Base-by-base conservation (phyloP, 1,140 invertebrate species). In the Ptiloglossa arizonensis region DNA sequence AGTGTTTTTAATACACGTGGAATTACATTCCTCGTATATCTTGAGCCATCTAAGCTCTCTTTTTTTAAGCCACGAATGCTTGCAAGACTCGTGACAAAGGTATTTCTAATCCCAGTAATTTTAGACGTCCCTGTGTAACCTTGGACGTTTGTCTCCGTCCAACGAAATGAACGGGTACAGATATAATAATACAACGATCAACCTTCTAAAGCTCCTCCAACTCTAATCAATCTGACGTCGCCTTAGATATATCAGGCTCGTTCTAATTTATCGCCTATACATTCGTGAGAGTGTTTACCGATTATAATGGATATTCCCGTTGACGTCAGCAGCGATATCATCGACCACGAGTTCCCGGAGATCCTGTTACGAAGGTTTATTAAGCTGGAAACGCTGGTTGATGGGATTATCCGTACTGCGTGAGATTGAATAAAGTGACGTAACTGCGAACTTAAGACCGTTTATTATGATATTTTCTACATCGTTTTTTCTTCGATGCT, bases 141-240 rank as follows among this genome's bases (percentile, higher is more conserved):
- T 24, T 5, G 46, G 1, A 50, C 5, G 24, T 48, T 72, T 50
- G 27, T 50, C 17, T n/a, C n/a, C 52, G 44, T 38, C 29, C 19
- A 24, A 9, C 29, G n/a, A 38, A 60, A 52, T 46, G 57, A 50
- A 71, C 38, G 22, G 9, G 13, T 52, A 22, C n/a, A 24, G 29
- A 52, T 50, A 32, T 15, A 63, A 19, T 24, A 64, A 64, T 64
- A 27, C 24, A 22, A 19, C 8, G 63, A 19, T 56, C 35, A 68
- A 19, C 22, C 29, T 41, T 56, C 66, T 27, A 24, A 68, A 15
- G 75, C 67, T 48, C 50, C 70, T 79, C 73, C 66, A 72, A 71
- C 76, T 83, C 70, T 73, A 85, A 88, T 87, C 86, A 88, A 86
- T 88, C 87, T 73, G 54, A 84, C 63, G 78, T 83, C 83, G 54